Conservation (phyloP, 2,888 invertebrate genomes). For the Apodemia hepburni region DNA sequence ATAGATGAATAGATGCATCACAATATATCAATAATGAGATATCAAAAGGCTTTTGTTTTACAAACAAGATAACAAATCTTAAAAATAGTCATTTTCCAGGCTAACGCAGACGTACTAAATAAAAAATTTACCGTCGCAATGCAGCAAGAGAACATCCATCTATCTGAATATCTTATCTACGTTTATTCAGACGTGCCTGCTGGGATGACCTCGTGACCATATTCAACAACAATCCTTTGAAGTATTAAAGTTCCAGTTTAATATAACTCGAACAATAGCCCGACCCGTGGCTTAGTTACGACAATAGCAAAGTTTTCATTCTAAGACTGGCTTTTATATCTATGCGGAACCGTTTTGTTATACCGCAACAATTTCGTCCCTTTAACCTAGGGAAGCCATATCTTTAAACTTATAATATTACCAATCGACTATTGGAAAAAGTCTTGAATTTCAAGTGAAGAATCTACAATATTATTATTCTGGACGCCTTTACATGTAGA, state of each 20-base stretch:
- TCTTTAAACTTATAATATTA: conserved; percentile 2
- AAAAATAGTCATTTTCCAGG: background rate
- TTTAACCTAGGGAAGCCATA: background rate
- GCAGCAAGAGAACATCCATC: conserved; percentile 12
- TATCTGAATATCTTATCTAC: background rate
- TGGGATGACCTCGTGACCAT: conserved; percentile 23
- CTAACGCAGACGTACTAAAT: background rate
- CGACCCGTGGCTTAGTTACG: conserved; percentile 57
- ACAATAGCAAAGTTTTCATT: conserved; percentile 71
- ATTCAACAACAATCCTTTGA: conserved; percentile 59
- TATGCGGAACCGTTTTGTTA: conserved; percentile 5
- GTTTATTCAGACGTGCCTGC: conserved; percentile 3
- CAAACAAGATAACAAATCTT: too few species aligned
- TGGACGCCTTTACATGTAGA: background rate
- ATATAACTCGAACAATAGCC: conserved; percentile 72
- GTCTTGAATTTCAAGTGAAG: background rate
- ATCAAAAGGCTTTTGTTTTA: too few species aligned
- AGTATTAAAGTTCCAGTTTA: conserved; percentile 69
- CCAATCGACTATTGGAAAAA: conserved; percentile 2
- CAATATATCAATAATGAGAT: too few species aligned
- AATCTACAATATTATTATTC: background rate
- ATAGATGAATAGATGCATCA: too few species aligned
- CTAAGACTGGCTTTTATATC: conserved; percentile 1
- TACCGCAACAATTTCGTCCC: background rate
- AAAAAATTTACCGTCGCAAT: background rate